A percentile compares a stretch with the other conserved stretches of the same genome.
phyloP scores from a whole-genome alignment of 1,140 invertebrate genomes.

The Adoxophyes honmai region DNA sequence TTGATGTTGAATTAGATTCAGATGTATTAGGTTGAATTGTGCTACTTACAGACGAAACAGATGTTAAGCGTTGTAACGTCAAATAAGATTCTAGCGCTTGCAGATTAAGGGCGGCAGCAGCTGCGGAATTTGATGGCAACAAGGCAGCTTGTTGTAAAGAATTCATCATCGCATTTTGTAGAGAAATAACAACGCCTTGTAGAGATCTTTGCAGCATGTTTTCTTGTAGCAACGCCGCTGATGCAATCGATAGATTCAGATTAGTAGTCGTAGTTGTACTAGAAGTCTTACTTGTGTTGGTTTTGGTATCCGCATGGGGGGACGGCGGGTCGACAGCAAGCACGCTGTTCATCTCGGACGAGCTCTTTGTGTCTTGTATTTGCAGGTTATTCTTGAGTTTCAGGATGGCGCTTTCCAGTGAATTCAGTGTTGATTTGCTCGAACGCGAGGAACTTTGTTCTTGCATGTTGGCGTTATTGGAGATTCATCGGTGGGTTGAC shows the following conservation, averaged over 20 bases:
- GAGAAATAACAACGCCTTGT: slow-evolving; percentile 84
- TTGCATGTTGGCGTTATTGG: slow-evolving; percentile 59
- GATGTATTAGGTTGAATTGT: slow-evolving; percentile 46
- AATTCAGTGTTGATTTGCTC: slow-evolving; percentile 65
- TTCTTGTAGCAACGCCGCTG: slow-evolving; percentile 73
- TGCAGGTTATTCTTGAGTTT: slow-evolving; percentile 75
- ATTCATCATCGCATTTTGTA: slow-evolving; percentile 87
- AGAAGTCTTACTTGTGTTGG: slow-evolving; percentile 61
- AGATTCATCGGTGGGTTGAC: slow-evolving; percentile 33
- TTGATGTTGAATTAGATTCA: slow-evolving; percentile 53
- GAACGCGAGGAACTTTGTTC: slow-evolving; percentile 66
- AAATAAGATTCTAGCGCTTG: slow-evolving; percentile 90
- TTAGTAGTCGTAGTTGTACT: slow-evolving; percentile 69
- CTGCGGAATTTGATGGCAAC: slow-evolving; percentile 86
- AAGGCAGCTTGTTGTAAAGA: slow-evolving; percentile 86
- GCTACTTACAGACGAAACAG: slow-evolving; percentile 70
- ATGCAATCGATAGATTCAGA: slow-evolving; percentile 72
- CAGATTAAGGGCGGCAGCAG: slow-evolving; percentile 87
- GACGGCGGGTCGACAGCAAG: slow-evolving; percentile 55
- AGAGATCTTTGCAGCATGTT: slow-evolving; percentile 81
- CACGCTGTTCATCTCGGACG: slow-evolving; percentile 61
- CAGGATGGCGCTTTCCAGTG: slow-evolving; percentile 72
- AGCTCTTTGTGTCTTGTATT: slow-evolving; percentile 67
- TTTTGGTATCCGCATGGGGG: slow-evolving; percentile 52
- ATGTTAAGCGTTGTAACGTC: slow-evolving; percentile 84